Conservation (phyloP, 2,113 vertebrate genomes). For the Ophiodon elongatus region DNA sequence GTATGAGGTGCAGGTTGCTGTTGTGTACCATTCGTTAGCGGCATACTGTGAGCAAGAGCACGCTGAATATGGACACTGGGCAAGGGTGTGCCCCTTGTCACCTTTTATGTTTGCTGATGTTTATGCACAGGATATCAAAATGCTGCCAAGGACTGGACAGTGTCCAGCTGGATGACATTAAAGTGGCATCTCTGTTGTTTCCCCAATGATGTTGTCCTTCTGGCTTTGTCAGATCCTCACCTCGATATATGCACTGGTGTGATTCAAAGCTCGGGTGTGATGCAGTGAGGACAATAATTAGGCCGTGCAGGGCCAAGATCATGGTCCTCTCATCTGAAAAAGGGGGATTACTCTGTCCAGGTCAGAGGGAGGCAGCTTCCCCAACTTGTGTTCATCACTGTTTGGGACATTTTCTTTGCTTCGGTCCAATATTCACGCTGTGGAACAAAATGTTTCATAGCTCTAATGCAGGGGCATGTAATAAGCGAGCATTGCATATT, state of each 20-base stretch:
- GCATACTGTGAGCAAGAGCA: neutral
- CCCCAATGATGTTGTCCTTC: constrained; percentile 35
- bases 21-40: neutral
- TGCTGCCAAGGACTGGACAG: constrained; percentile 8
- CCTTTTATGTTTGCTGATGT: constrained; percentile 31
- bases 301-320: neutral
- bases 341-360: neutral
- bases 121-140: constrained; percentile 43
- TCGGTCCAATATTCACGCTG: no score
- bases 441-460: no score
- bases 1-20: neutral
- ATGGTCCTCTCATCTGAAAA: neutral
- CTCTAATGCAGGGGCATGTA: neutral
- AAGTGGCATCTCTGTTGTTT: constrained; percentile 36
- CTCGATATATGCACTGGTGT: constrained; percentile 6
- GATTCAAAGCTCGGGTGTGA: neutral
- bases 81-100: constrained; percentile 1
- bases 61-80: neutral
- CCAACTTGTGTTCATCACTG: neutral
- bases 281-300: neutral
- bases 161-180: constrained; percentile 50
- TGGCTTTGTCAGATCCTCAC: constrained; percentile 45
- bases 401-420: neutral
- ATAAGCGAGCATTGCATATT: neutral
- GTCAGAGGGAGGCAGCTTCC: neutral